Evolutionary conservation across 2,888 invertebrate genomes (phyloP).

Genomic region (Trisateles emortualis): DNA sequence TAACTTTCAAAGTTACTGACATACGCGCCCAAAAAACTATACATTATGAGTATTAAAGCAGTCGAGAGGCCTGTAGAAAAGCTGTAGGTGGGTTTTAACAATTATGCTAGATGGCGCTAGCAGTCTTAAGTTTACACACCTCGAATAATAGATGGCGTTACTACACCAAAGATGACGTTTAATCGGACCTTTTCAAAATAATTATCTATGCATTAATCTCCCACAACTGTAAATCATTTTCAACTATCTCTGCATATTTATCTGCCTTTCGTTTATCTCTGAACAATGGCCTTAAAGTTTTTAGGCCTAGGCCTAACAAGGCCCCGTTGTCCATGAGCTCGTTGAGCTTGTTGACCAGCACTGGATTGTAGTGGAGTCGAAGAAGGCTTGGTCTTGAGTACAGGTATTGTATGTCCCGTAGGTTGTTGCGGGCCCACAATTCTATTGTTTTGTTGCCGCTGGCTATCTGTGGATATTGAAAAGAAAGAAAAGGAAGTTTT

Average conservation of each 20-base stretch:
- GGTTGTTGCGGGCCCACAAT: slow-evolving; percentile 90
- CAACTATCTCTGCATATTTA: slow-evolving; percentile 94
- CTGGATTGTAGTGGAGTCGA: slow-evolving; percentile 91
- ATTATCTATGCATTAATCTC: slow-evolving; percentile 86
- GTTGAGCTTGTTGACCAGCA: slow-evolving; percentile 89
- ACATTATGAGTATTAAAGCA: no score
- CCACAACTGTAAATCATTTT: slow-evolving; percentile 95
- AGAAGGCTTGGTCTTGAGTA: slow-evolving; percentile 93
- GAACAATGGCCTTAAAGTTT: slow-evolving; percentile 91
- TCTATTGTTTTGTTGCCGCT: slow-evolving; percentile 93
- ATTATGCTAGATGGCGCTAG: no score
- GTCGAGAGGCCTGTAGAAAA: no score
- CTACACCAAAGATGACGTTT: no score
- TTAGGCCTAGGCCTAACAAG: slow-evolving; percentile 91
- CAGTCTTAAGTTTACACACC: no score
- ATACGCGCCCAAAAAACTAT: no score
- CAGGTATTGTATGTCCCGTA: slow-evolving; percentile 91
- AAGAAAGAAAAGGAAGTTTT: no score
- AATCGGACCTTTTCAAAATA: no score
- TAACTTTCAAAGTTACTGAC: no score
- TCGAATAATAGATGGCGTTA: no score
- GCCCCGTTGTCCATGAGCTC: slow-evolving; percentile 92
- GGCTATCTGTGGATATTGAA: slow-evolving; percentile 86
- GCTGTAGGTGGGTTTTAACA: no score
- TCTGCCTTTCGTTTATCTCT: slow-evolving; percentile 89